Evolutionary conservation across 2,888 invertebrate species (phyloP).

Genomic region (Lasioglossum malachurum): DNA sequence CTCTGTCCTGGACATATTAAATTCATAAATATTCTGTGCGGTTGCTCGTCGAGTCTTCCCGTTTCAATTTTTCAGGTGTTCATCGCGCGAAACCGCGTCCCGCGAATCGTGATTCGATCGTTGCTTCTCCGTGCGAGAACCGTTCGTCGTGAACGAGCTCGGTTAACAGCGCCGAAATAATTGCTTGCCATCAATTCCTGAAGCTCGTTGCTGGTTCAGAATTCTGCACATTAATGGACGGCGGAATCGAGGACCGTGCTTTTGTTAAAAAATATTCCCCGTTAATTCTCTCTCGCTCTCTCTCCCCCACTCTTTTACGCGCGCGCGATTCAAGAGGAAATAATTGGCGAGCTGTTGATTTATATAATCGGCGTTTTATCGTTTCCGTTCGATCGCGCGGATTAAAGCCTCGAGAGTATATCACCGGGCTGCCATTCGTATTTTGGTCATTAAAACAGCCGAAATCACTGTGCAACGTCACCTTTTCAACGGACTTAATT

Average conservation of each 20-base stretch:
- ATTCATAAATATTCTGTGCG: constrained; percentile 19
- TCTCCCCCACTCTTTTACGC: background rate
- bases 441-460: background rate
- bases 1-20: constrained; percentile 6
- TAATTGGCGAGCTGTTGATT: constrained; percentile 1
- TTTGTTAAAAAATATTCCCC: background rate
- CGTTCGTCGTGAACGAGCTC: background rate
- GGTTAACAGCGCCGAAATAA: background rate
- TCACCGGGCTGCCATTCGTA: background rate
- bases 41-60: background rate
- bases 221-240: background rate
- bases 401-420: background rate
- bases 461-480: background rate
- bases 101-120: constrained; percentile 4
- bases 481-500: background rate
- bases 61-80: constrained; percentile 2
- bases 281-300: background rate
- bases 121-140: background rate
- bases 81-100: background rate
- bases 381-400: background rate
- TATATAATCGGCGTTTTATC: background rate
- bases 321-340: background rate
- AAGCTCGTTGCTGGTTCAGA: background rate
- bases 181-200: background rate
- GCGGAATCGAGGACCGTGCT: background rate